Evolutionary conservation across 2,888 invertebrate genomes (phyloP).

Genomic region (Aethes cnicana): DNA sequence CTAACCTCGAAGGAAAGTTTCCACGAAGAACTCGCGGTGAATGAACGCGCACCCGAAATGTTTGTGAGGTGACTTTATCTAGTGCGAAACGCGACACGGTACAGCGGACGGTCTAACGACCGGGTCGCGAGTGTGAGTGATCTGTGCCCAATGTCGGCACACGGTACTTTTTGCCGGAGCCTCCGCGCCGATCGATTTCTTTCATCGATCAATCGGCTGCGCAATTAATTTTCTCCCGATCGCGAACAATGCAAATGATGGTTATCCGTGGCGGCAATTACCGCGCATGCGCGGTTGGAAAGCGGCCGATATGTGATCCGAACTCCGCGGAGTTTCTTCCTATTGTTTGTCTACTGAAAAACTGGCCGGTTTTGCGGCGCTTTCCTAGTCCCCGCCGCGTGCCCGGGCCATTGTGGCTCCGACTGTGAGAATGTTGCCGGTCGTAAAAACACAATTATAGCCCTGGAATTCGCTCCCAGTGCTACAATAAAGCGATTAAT

Average conservation of each 20-base stretch:
- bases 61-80: constrained; percentile 36
- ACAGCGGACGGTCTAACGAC: constrained; percentile 34
- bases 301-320: constrained; percentile 62
- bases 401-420: constrained; percentile 36
- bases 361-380: constrained; percentile 53
- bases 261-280: constrained; percentile 70
- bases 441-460: constrained; percentile 44
- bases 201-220: constrained; percentile 55
- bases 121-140: constrained; percentile 34
- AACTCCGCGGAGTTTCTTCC: constrained; percentile 68
- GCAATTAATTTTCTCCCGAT: constrained; percentile 75
- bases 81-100: constrained; percentile 40
- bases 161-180: constrained; percentile 17
- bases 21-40: constrained; percentile 42
- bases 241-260: constrained; percentile 77
- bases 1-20: constrained; percentile 52
- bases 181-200: constrained; percentile 53
- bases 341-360: constrained; percentile 70
- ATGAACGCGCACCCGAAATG: constrained; percentile 35
- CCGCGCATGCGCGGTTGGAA: constrained; percentile 64
- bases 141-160: constrained; percentile 11
- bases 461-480: constrained; percentile 51
- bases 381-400: constrained; percentile 52
- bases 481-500: constrained; percentile 29
- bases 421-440: constrained; percentile 48